Conservation (phyloP, 2,797 vertebrate species). For the Spea hammondii region DNA sequence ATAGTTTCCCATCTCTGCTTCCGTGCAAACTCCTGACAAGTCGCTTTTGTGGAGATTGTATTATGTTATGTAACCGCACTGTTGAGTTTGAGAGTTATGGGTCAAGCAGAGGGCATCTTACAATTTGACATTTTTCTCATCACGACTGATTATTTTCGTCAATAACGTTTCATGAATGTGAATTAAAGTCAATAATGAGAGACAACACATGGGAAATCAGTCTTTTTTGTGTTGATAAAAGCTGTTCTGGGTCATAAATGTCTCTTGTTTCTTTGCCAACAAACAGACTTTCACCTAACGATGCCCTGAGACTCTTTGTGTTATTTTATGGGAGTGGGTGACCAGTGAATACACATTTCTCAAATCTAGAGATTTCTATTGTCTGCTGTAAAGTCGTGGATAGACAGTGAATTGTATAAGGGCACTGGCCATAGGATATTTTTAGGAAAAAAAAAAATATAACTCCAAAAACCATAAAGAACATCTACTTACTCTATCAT, state of each 20-base stretch:
- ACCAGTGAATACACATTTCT: neutral
- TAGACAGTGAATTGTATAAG: no score
- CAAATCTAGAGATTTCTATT: neutral
- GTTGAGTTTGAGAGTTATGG: conserved; percentile 27
- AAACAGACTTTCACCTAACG: neutral
- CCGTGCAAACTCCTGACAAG: conserved; percentile 29
- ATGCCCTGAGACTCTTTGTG: neutral
- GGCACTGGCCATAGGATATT: no score
- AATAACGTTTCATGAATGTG: neutral
- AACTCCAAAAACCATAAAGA: no score
- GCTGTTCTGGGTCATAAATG: neutral
- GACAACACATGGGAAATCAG: neutral
- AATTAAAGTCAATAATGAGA: neutral
- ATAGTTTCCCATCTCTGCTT: conserved; percentile 26
- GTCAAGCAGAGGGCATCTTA: conserved; percentile 41
- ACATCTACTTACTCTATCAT: no score
- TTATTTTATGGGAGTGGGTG: neutral
- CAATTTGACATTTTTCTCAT: conserved; percentile 34
- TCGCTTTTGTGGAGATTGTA: conserved; percentile 4
- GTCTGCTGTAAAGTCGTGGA: no score
- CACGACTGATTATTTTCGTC: conserved; percentile 24
- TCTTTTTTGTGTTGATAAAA: conserved; percentile 12
- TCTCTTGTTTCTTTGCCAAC: neutral
- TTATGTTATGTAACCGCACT: conserved; percentile 43
- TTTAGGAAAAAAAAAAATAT: no score